Base-by-base conservation (phyloP, 1,140 invertebrate genomes). In the Antheraea mylitta region DNA sequence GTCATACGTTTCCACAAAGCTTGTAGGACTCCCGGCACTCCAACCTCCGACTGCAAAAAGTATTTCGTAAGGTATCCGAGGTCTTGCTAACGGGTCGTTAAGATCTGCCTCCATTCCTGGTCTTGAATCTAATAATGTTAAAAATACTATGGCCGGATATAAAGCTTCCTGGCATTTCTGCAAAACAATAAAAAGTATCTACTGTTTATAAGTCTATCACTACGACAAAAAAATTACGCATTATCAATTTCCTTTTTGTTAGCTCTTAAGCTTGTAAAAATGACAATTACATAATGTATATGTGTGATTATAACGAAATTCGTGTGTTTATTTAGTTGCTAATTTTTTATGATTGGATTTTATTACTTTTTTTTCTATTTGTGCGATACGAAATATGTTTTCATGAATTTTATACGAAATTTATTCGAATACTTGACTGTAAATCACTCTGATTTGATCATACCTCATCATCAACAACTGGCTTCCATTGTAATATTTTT, bases 1-100 rank as follows among this genome's bases (percentile, higher is more conserved):
- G 72, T 97, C 96, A 87, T 96, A 97, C 7, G 95, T 96, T 91
- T 97, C 96, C 18, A 97, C 93, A 76, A 96, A 95, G 90, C 94
- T 96, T 0, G 96, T 97, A 2, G 96, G 96, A 70, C 95, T 95
- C 13, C 96, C 96, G 4, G 95, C 95, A 76, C 95, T 96, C 96
- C 96, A 97, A 7, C 96, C 96, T 18, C 95, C 95, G 62, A 96
- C 93, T 7, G 95, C 94, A 79, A 96, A 96, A 1, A 96, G 79
- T 62, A 96, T 93, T 78, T 96, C 95, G 72, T 94, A 93, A 0
- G 96, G 96, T 58, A 96, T 93, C 66, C 96, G 82, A 0, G 95
- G 95, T 59, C 95, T 85, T 16, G 93, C 89, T 5, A 95, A 75
- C 3, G 93, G 93, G 77, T 94, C 93, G 70, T 93, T 93, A 3